Evolutionary conservation across 2,113 vertebrate genomes (phyloP), one percentile per base, ranked within the genome.

Genomic region (Propithecus coquereli): DNA sequence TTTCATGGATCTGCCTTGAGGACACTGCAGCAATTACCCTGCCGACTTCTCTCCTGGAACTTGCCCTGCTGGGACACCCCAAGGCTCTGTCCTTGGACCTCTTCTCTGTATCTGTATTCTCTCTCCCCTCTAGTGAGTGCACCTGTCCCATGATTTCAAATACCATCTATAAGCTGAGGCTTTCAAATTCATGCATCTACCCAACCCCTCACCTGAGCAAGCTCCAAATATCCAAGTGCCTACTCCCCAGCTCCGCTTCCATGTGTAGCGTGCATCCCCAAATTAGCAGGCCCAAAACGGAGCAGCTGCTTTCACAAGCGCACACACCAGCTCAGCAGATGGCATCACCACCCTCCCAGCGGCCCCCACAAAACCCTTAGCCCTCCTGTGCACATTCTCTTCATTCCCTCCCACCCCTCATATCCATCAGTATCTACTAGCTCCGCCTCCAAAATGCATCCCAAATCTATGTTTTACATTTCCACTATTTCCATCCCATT

Each of bases 31-130:
- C n/a, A 54, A 90, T 57, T 74, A 23, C 50, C 37, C 18, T 18
- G 65, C 10, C 4, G 47, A 52, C 34, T 65, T 37, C 57, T 84
- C 30, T 71, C 23, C 22, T 20, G 74, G 54, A 80, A 71, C 25
- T 17, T 9, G 6, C 61, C 40, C 32, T 0, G 2, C 8, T 18
- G 5, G 20, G 54, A 47, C 2, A 20, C 23, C 59, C 20, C 3
- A 8, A n/a, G 40, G 40, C 63, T 86, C 27, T 23, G 23, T 40
- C 63, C 32, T 52, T 10, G 2, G 17, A 18, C 45, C 25, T 68
- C 16, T 5, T 63, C 50, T 81, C 30, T 50, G 17, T 5, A 40
- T 76, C 23, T 23, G 27, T 25, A 14, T 37, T 73, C 70, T 89
- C 70, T 89, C 63, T 73, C 25, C 17, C 43, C 27, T n/a, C 40